Evolutionary conservation across 2,113 vertebrate species (phyloP), one percentile per base, ranked within the genome.

Genomic region (Tragulus kanchil): DNA sequence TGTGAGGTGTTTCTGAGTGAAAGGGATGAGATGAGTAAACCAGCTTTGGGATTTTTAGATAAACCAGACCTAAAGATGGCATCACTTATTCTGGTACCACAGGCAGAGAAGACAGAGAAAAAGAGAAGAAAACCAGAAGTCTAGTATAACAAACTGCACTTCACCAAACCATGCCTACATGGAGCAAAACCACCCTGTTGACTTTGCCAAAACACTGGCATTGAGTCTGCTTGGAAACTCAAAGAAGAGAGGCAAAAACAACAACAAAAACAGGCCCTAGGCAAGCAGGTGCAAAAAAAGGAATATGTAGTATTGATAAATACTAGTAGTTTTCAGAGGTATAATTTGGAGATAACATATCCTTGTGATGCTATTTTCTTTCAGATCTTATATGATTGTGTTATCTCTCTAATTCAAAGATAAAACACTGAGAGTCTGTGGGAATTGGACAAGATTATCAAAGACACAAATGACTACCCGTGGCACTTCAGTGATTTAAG

Each of bases 111-210:
- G 45, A 83, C 3, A 81, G 26, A 52, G 8, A 52, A 25, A 88
- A 85, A 52, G 17, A 59, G 52, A 59, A 87, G 23, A 75, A 87
- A 92, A 19, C 0, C 3, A 8, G 61, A 92, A 85, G 10, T 65
- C 54, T 61, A 28, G 19, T 61, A 6, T 52, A 64, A 45, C n/a
- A 77, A 81, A 54, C 26, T 28, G 6, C 3, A 67, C 6, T 25
- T 75, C 58, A 94, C 48, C 25, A 85, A 92, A 6, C 11, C 69
- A 23, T 14, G 13, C 77, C 92, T 90, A 97, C 85, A 90, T 90
- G 81, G 67, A 83, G 13, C 71, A 83, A 95, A 94, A 48, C n/a
- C 28, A 77, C 45, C 36, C 36, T 50, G 7, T 1, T 65, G 23
- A 61, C 45, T 95, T 95, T 61, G n/a, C 75, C 54, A 71, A 92